Conservation (phyloP, 2,797 vertebrate genomes). For the Helicolenus hilgendorfi region DNA sequence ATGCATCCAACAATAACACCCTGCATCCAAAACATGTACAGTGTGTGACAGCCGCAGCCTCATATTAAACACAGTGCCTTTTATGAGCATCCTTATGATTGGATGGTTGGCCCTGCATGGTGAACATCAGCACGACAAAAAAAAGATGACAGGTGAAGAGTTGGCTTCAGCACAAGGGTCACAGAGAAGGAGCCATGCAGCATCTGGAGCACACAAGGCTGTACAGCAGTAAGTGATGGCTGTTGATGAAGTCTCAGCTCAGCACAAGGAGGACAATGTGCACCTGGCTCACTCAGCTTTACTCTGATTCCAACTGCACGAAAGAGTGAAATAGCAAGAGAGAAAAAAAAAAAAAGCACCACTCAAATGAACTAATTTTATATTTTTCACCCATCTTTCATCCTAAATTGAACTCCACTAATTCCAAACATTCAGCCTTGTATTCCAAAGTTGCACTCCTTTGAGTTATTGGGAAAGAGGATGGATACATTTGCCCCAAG, state of each 20-base stretch:
- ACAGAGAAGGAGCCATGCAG: not conserved
- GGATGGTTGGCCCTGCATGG: not conserved
- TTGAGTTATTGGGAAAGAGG: not conserved
- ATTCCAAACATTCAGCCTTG: constrained; percentile 10
- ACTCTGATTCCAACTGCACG: not conserved
- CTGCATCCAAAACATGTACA: not conserved
- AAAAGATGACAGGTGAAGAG: constrained; percentile 25
- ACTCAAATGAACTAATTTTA: not conserved
- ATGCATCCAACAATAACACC: not conserved
- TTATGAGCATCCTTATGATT: not conserved
- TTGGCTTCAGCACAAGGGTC: constrained; percentile 10
- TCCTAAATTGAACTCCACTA: not conserved
- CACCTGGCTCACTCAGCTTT: not conserved
- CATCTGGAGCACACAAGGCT: not conserved
- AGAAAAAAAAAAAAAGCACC: not conserved
- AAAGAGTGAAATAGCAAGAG: not conserved
- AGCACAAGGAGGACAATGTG: not conserved
- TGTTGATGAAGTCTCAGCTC: not conserved
- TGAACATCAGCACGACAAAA: not conserved
- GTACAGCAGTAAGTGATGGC: not conserved
- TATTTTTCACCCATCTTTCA: not conserved
- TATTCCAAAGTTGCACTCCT: not conserved
- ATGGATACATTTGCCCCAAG: constrained; percentile 52
- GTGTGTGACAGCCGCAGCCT: not conserved
- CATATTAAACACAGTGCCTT: not conserved